Evolutionary conservation across 2,113 vertebrate species (phyloP).

Genomic region (Rhagologus leucostigma): DNA sequence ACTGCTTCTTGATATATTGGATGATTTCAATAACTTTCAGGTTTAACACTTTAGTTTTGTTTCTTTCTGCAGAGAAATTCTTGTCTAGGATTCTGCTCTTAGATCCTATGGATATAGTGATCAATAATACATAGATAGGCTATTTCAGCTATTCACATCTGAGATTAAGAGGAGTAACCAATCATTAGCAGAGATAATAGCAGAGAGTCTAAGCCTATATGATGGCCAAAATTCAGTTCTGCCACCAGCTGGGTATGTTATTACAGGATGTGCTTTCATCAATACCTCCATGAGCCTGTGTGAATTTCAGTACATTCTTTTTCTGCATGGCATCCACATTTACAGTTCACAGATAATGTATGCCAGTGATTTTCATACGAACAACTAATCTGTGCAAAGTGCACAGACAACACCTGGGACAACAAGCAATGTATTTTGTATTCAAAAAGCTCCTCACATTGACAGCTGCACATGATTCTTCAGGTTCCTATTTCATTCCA

Average conservation of each 20-base stretch:
- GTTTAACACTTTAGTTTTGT: neutral
- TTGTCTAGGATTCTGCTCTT: neutral
- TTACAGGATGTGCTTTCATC: neutral
- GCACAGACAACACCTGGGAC: neutral
- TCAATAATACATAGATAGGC: neutral
- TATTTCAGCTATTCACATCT: neutral
- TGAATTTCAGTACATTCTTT: neutral
- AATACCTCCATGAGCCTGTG: neutral
- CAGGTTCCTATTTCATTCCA: neutral
- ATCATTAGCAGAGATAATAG: neutral
- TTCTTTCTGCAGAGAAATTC: neutral
- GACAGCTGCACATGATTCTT: neutral
- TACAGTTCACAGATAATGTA: neutral
- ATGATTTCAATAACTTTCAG: neutral
- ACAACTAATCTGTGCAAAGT: neutral
- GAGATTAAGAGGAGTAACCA: neutral
- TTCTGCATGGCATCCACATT: neutral
- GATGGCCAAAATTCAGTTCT: neutral
- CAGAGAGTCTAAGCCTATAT: neutral
- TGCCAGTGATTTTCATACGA: neutral
- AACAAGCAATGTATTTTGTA: neutral
- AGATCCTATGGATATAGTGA: neutral
- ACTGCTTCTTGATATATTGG: neutral
- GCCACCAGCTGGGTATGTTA: neutral
- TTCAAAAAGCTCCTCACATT: neutral